phyloP scores from a whole-genome alignment of 2,797 vertebrate genomes.

The Gallinago solitaria region DNA sequence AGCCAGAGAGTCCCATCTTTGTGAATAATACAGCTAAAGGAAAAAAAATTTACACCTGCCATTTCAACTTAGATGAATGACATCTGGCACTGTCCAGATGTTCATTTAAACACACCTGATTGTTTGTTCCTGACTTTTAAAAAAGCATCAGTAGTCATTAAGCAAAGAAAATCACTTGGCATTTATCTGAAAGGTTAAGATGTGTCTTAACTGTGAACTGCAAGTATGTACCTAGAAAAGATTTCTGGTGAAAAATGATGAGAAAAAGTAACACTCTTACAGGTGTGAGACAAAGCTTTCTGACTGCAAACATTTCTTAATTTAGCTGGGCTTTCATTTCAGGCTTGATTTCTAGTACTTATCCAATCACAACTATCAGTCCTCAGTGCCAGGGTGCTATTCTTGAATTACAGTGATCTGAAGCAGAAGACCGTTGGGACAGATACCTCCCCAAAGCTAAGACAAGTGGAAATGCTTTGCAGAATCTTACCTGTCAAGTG shows the following conservation, averaged over 20 bases:
- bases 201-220: background rate
- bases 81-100: background rate
- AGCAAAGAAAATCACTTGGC: background rate
- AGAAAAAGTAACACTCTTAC: background rate
- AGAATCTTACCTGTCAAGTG: background rate
- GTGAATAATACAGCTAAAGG: background rate
- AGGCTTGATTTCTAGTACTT: background rate
- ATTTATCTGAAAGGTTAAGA: conserved; percentile 4
- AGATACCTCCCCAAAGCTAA: background rate
- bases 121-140: background rate
- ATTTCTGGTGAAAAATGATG: background rate
- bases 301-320: background rate
- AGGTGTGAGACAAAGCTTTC: background rate
- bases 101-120: background rate
- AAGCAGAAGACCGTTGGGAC: background rate
- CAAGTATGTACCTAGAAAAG: background rate
- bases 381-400: background rate
- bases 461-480: background rate
- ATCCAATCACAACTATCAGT: background rate
- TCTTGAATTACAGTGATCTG: background rate
- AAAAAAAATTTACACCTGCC: background rate
- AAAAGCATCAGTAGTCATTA: background rate
- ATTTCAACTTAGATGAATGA: background rate
- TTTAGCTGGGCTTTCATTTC: background rate
- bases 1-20: background rate